phyloP scores from a whole-genome alignment of 2,113 vertebrate species.

The Cyprinodon brontotheroides region DNA sequence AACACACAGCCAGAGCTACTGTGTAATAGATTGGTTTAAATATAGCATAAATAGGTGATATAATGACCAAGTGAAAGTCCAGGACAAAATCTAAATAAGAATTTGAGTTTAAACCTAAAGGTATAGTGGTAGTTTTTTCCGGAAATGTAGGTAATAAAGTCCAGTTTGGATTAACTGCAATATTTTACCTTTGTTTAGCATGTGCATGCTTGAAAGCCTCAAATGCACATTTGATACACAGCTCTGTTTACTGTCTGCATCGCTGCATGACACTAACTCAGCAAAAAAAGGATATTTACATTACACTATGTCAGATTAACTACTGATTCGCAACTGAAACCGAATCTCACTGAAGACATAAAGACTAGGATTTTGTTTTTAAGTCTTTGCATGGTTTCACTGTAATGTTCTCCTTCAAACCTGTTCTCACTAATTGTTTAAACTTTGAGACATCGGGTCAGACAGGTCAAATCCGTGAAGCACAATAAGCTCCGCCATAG shows the following conservation, averaged over 20 bases:
- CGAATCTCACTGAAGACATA: no score
- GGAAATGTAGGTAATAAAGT: no score
- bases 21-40: background rate
- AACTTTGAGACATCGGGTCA: conserved; percentile 30
- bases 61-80: background rate
- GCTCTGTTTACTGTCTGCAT: no score
- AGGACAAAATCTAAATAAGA: background rate
- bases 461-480: conserved; percentile 18
- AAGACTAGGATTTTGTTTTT: background rate
- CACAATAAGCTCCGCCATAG: background rate
- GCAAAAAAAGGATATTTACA: no score
- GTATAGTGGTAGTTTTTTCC: background rate
- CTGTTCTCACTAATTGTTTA: conserved; percentile 23
- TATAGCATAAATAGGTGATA: background rate
- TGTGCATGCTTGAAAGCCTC: no score
- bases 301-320: no score
- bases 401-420: background rate
- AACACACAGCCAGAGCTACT: background rate
- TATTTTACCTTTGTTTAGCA: no score
- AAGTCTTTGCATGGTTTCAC: background rate
- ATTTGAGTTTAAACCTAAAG: background rate
- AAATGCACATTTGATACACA: no score
- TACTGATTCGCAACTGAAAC: no score
- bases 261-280: no score
- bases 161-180: no score